Base-by-base conservation (phyloP, 2,888 invertebrate species). In the Xanthostigma xanthostigma region DNA sequence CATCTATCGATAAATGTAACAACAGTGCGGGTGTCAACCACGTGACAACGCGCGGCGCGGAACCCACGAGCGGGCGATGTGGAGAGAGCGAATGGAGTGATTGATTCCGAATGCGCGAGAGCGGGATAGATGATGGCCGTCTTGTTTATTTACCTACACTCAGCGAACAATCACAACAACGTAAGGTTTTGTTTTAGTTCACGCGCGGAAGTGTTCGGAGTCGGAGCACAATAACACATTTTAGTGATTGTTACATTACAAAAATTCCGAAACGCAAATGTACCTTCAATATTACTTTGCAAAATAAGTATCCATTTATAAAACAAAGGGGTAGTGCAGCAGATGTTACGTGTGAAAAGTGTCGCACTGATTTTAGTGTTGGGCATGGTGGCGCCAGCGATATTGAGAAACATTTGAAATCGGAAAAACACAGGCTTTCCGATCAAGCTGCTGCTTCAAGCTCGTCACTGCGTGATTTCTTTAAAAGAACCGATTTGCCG, bases 221-320 rank as follows among this genome's bases (percentile, higher is more conserved):
- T 8, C 3, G 4, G 33, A 2, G 33, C 12, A 17, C 3, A 2
- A 4, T 4, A 11, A 9, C 17, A 34, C 34, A 12, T 8, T 17
- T n/a, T n/a, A n/a, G n/a, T 2, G 4, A 4, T 49, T 44, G 41
- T 39, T 40, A 46, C 34, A 47, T 35, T 11, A 36, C 36, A 46
- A 50, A 11, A 44, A 51, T 50, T 48, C 54, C 54, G 36, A 55
- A 55, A 56, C 58, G 57, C 55, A 57, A 56, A 51, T 56, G 56
- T 56, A 41, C 55, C 17, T 58, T 58, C 39, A 56, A 53, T 57
- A 49, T 52, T 52, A 56, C 14, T 51, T 56, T 55, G 50, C 55
- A 57, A 54, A 48, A 41, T 45, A 57, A 57, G 50, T 58, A 57
- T 50, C 58, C 56, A 36, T 58, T 59, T 57, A 57, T 58, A 41